A percentile compares a stretch with the other conserved stretches of the same genome.
Conservation (phyloP, 92 coral and sea anemone species). For the Virgularia gustaviana region DNA sequence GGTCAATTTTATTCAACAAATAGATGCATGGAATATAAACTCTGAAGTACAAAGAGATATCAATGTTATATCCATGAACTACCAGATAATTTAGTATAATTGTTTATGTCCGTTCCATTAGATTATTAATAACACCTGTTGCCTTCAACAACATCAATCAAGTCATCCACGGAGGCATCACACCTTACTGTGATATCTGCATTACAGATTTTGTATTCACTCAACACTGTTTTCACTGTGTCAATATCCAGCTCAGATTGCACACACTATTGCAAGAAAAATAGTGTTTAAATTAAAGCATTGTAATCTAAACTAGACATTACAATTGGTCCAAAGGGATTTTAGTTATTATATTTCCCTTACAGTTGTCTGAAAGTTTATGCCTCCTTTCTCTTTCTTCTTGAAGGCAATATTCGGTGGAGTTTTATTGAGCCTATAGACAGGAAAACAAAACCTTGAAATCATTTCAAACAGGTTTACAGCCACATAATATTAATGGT, state of each 20-base stretch:
- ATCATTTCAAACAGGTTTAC: too few relatives aligned
- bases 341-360: constrained; percentile 11
- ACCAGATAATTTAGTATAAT: not conserved
- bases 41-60: constrained; percentile 45
- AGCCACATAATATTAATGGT: too few relatives aligned
- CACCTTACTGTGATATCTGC: constrained; percentile 95
- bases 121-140: constrained; percentile 95
- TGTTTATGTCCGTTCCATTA: not conserved
- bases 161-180: constrained; percentile 92
- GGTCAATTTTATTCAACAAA: constrained; percentile 92
- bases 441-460: too few relatives aligned
- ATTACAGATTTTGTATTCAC: constrained; percentile 90
- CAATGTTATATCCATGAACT: not conserved
- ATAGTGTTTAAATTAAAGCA: not conserved
- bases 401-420: constrained; percentile 93
- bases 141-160: constrained; percentile 95
- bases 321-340: not conserved
- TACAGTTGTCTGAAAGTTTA: constrained; percentile 90
- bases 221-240: constrained; percentile 74
- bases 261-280: constrained; percentile 60
- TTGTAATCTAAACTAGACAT: not conserved
- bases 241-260: constrained; percentile 93
- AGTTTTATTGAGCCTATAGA: constrained; percentile 80
- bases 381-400: constrained; percentile 94
- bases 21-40: constrained; percentile 91